Evolutionary conservation across 1,140 invertebrate species (phyloP), one percentile per base, ranked within the genome.

Genomic region (Arctopsyche grandis): DNA sequence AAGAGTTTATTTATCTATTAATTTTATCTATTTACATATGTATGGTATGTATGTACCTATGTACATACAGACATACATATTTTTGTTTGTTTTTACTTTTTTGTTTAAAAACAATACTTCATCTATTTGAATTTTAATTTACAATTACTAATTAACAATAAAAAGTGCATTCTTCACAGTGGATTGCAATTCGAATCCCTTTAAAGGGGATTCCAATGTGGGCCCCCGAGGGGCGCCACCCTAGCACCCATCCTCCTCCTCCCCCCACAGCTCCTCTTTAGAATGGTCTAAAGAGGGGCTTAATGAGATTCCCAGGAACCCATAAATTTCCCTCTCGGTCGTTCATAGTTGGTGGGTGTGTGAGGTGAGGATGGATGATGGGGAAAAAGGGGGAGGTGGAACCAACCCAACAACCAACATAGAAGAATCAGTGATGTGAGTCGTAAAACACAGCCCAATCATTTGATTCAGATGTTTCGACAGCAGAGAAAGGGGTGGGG

Each of bases 291-390:
- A 80, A 82, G 81, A 80, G 81, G 79, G 69, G 63, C 74, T 82
- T 82, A 82, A 82, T 82, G 81, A 82, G 81, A 82, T 82, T 82
- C 81, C 77, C 81, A 82, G 79, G 73, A 80, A 80, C 81, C 81
- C 81, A 82, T 82, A 82, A 82, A 82, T 82, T 82, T 80, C 69
- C 75, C 81, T 77, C 75, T 75, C 79, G 81, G 70, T 80, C 78
- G 69, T 78, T 79, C 78, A 60, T 79, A 78, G 46, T 79, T 48
- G 69, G 75, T n/a, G 80, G 78, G 71, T 79, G 63, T 46, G 63
- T 38, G 63, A 56, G 77, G 63, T 24, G 66, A 44, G 19, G 10
- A 26, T 66, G 63, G 63, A 14, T 22, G 63, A 38, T 16, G 46
- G 58, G 70, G 69, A 58, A 60, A 21, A 56, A 70, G 80, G 66